A percentile compares a stretch with the other conserved stretches of the same genome.
Evolutionary conservation across 2,888 invertebrate genomes (phyloP).

Genomic region (Arctia plantaginis): DNA sequence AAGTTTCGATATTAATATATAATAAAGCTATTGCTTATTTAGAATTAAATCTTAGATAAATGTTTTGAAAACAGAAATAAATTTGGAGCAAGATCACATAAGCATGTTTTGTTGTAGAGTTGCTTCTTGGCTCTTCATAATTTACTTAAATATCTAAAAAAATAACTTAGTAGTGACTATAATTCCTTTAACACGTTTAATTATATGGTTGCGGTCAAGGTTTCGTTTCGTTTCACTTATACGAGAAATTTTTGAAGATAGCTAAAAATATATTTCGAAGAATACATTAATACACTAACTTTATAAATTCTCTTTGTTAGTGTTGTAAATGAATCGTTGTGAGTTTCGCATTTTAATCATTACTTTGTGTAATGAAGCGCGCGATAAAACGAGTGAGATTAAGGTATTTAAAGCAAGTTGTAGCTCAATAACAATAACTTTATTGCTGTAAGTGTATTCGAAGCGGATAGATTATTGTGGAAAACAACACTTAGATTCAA

Average conservation of each 20-base stretch:
- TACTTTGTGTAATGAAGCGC: conserved; percentile 26
- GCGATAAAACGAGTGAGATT: conserved; percentile 23
- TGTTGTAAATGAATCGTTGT: conserved; percentile 19
- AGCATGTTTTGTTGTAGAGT: too few species aligned
- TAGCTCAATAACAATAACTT: conserved; percentile 38
- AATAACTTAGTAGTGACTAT: too few species aligned
- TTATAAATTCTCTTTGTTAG: conserved; percentile 21
- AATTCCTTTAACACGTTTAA: too few species aligned
- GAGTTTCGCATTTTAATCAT: conserved; percentile 37
- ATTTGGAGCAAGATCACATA: not conserved
- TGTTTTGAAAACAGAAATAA: not conserved
- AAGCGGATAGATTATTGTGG: conserved; percentile 18
- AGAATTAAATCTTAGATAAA: too few species aligned
- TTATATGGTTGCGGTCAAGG: too few species aligned
- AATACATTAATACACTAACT: conserved; percentile 1
- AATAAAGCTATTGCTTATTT: too few species aligned
- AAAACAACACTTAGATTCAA: conserved; percentile 36
- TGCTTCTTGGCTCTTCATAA: too few species aligned
- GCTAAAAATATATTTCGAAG: not conserved
- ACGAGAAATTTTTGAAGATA: not conserved
- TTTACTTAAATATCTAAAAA: too few species aligned
- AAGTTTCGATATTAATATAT: too few species aligned
- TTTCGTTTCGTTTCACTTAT: too few species aligned
- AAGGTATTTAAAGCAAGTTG: conserved; percentile 34
- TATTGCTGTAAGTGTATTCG: conserved; percentile 17